Base-by-base conservation (phyloP, 2,113 vertebrate species). In the Hepsetus odoe region DNA sequence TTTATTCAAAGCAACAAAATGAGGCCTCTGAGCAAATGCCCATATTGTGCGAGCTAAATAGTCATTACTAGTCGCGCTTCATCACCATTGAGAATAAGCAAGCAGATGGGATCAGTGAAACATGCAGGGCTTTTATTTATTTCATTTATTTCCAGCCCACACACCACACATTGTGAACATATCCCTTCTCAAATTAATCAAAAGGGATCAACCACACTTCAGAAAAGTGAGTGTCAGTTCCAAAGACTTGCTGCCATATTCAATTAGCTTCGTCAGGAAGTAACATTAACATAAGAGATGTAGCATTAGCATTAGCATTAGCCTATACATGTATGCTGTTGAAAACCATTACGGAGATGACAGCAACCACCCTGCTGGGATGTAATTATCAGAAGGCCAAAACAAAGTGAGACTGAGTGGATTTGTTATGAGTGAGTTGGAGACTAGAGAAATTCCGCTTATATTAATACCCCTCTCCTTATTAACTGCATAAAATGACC, bases 381-480 rank as follows among this genome's bases (percentile, higher is more conserved):
- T 65, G 24, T 59, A 77, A 69, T 77, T 77, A 77, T 77, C 75
- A 77, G 55, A 77, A 58, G 65, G 66, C 51, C 53, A 42, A 58
- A 69, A 58, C 65, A 69, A 68, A 58, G 65, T 59, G 75, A 38
- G 67, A 69, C 65, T 40, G 65, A 58, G 66, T 77, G 75, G 75
- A 77, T 77, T 59, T 58, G 51, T 69, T 70, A 55, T 28, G 56
- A 59, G 65, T 16, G 35, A 26, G 75, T 38, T 14, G 24, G 10
- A 33, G 53, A 77, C 75, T 28, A 74, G 49, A 77, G 64, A 58
- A 18, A 53, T 26, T 20, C 12, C 14, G 32, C 56, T 44, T 24
- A 46, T 61, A 46, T 46, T 74, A 44, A 42, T 46, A 35, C 26
- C 56, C 56, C 20, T 20, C 38, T 61, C 44, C 44, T 74, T 59